Evolutionary conservation across 2,797 vertebrate species (phyloP).

Genomic region (Coregonus suidteri): DNA sequence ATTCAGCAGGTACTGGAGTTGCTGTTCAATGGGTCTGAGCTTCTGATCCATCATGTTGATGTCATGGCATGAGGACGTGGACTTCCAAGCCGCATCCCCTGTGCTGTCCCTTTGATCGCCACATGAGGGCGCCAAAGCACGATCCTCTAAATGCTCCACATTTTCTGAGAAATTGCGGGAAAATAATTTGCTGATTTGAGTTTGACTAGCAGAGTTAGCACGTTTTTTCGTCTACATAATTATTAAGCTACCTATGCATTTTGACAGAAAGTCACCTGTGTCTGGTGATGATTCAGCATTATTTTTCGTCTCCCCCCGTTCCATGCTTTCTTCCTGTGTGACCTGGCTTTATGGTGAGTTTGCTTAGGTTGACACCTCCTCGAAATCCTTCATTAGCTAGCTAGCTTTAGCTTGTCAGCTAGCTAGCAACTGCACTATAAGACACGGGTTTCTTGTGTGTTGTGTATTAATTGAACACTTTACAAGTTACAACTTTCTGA

Average conservation of each 20-base stretch:
- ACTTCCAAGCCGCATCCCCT: neutral
- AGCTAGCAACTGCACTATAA: no score
- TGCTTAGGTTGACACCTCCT: no score
- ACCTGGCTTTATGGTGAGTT: neutral
- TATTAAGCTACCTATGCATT: neutral
- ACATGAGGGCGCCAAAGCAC: conserved; percentile 47
- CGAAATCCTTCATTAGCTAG: no score
- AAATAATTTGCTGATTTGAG: neutral
- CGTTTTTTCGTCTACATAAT: neutral
- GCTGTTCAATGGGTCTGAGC: conserved; percentile 65
- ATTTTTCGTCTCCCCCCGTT: neutral
- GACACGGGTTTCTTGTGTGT: no score
- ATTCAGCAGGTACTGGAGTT: conserved; percentile 73
- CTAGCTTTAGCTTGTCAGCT: no score
- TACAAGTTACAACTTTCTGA: no score
- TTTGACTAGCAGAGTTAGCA: neutral
- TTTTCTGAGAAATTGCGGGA: conserved; percentile 1
- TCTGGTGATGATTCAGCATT: neutral
- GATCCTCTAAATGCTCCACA: conserved; percentile 6
- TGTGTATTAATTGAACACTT: no score
- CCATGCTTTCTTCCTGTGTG: neutral
- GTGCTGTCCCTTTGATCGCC: conserved; percentile 27
- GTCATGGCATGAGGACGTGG: conserved; percentile 8
- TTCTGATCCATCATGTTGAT: conserved; percentile 50
- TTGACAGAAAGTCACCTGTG: neutral